A percentile compares a stretch with the other conserved stretches of the same genome.
phyloP scores from a whole-genome alignment of 1,140 invertebrate species.

The Camponotus vicinus region DNA sequence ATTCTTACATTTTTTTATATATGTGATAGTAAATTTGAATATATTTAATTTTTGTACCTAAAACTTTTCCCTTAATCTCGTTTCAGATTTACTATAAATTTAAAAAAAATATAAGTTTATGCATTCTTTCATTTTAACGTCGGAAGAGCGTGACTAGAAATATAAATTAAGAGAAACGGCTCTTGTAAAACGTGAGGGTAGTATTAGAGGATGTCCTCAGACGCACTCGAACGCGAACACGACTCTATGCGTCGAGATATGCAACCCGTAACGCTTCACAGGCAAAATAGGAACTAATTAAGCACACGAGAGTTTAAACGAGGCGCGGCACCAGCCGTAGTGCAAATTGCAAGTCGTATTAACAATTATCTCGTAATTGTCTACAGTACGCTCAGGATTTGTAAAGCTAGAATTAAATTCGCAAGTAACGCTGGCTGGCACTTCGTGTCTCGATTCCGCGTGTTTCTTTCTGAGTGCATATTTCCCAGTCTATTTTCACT shows the following conservation, averaged over 20 bases:
- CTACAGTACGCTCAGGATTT: conserved; percentile 62
- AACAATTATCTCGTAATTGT: conserved; percentile 73
- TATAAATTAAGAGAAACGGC: conserved; percentile 54
- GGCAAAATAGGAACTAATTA: conserved; percentile 55
- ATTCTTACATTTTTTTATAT: neutral
- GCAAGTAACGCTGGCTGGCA: conserved; percentile 58
- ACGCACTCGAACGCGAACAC: conserved; percentile 36
- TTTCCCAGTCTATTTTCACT: conserved; percentile 29
- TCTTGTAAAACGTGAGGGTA: conserved; percentile 39
- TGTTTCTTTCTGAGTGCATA: conserved; percentile 9
- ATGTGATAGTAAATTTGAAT: neutral
- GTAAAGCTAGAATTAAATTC: conserved; percentile 69
- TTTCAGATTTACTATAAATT: conserved; percentile 32
- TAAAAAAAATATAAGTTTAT: neutral
- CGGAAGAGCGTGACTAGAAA: conserved; percentile 11
- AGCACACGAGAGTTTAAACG: conserved; percentile 63
- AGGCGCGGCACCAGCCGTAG: conserved; percentile 1
- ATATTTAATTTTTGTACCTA: neutral
- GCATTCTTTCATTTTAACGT: neutral
- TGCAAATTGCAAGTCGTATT: conserved; percentile 67
- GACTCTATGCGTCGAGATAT: conserved; percentile 43
- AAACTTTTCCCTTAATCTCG: neutral
- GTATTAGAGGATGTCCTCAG: conserved; percentile 28
- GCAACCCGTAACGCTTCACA: conserved; percentile 39
- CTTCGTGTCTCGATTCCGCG: conserved; percentile 11